Base-by-base conservation (phyloP, 35 echinoderm and acorn worm genomes). In the Ophioderma brevispina region DNA sequence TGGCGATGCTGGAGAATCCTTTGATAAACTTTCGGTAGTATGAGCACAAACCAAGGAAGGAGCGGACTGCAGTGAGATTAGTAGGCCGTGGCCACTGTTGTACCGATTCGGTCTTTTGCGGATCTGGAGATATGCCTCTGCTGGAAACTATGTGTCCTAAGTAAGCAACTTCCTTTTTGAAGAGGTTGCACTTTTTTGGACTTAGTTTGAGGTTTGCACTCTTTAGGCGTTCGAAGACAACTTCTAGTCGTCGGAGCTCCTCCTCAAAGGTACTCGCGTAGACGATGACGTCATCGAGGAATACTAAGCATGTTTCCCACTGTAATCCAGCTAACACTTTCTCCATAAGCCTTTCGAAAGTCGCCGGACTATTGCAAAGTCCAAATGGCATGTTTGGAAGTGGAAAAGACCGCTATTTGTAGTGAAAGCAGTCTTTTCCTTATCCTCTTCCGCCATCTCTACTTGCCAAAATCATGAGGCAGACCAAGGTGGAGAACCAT, bases 11-110 rank as follows among this genome's bases (percentile, higher is more conserved):
- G 10, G 90, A 55, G 86, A 96, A 96, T 13, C 49, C 75, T 19
- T 84, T 59, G 6, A 96, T 84, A 46, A 96, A 92, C 31, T 81
- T 40, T 13, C 94, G 85, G 40, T 96, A 96, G 33, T 96, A 96
- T 1, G 56, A n/a, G 39, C 40, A 39, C 28, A 96, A 36, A 0
- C 86, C 90, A 31, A 92, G 35, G 28, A 96, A 96, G 19, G 78
- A 87, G 0, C 94, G 84, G 0, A 92, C 80, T 0, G 92, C 90
- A 0, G 46, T 88, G 23, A 85, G 79, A 89, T 88, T 49, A 18
- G 78, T n/a, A 25, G 93, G 93, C 0, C 11, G 23, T 28, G 88
- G 93, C 93, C 93, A 94, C 3, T 80, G 33, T 18, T 77, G 37
- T 33, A 91, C 83, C 31, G 55, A 34, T 19, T 36, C 82, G 19